phyloP scores from a whole-genome alignment of 2,113 vertebrate genomes.

The Crotalus tigris region DNA sequence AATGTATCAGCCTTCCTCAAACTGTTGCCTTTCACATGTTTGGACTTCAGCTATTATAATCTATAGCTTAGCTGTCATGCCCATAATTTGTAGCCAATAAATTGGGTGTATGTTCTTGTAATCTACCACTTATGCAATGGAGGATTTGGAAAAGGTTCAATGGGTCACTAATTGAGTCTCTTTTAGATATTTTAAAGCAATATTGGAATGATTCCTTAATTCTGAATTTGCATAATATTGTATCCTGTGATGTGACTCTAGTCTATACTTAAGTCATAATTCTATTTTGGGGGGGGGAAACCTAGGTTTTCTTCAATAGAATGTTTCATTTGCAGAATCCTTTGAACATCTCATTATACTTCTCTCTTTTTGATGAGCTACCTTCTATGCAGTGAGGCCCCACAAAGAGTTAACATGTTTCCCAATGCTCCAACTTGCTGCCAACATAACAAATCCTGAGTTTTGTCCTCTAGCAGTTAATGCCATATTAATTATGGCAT shows the following conservation, averaged over 20 bases:
- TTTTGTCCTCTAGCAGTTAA: neutral
- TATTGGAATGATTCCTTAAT: neutral
- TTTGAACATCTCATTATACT: neutral
- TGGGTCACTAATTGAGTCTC: neutral
- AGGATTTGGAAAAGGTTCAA: neutral
- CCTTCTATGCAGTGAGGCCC: neutral
- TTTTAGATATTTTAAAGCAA: neutral
- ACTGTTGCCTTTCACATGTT: neutral
- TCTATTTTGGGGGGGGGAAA: neutral
- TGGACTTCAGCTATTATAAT: neutral
- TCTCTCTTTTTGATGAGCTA: neutral
- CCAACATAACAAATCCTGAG: neutral
- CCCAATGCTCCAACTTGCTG: neutral
- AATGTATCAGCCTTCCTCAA: neutral
- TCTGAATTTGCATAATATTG: neutral
- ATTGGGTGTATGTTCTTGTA: neutral
- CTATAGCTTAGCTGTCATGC: neutral
- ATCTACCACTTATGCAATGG: neutral
- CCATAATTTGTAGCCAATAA: neutral
- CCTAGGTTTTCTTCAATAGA: neutral
- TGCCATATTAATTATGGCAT: neutral
- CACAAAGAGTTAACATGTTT: neutral
- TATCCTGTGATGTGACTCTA: neutral
- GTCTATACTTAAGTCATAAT: neutral
- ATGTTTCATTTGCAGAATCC: neutral